phyloP scores from a whole-genome alignment of 1,140 invertebrate species.

The Zeugodacus cucurbitae region DNA sequence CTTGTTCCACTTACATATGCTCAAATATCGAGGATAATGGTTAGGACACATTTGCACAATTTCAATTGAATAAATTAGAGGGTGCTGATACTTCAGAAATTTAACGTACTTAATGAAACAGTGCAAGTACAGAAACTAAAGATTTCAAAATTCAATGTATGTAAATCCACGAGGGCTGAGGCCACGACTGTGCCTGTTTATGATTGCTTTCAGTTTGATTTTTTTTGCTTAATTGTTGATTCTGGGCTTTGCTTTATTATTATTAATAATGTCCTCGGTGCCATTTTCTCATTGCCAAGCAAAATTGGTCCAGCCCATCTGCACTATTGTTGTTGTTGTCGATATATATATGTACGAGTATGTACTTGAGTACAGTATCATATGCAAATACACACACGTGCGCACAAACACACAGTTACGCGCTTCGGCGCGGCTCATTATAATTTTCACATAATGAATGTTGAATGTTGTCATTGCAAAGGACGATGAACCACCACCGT shows the following conservation, averaged over 20 bases:
- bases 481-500: background rate
- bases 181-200: background rate
- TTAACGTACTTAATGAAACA: background rate
- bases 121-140: background rate
- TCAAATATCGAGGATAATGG: background rate
- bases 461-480: constrained; percentile 37
- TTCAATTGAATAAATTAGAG: constrained; percentile 1
- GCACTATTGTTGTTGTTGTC: background rate
- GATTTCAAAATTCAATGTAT: background rate
- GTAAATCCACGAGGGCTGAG: background rate
- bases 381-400: background rate
- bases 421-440: background rate
- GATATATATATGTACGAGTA: background rate
- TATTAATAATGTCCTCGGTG: constrained; percentile 22
- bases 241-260: background rate
- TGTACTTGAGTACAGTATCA: background rate
- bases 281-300: background rate
- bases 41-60: background rate
- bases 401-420: background rate
- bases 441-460: constrained; percentile 37
- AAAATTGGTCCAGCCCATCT: background rate
- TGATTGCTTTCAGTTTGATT: background rate
- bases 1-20: too few relatives aligned
- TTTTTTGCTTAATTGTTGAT: background rate
- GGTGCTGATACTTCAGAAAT: constrained; percentile 3